phyloP scores from a whole-genome alignment of 2,797 vertebrate species.

The Sternotherus odoratus region DNA sequence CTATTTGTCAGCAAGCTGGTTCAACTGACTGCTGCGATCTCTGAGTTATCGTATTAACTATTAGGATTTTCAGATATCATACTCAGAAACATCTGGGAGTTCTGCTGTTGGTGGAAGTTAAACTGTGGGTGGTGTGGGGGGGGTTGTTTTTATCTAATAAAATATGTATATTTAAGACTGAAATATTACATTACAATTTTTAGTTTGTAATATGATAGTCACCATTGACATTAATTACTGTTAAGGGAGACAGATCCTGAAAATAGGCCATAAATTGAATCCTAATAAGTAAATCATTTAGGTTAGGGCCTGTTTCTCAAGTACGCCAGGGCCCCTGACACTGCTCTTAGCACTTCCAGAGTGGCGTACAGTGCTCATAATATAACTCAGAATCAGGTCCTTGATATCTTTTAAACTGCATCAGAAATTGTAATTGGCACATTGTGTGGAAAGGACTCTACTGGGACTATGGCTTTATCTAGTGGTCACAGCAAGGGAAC shows the following conservation, averaged over 20 bases:
- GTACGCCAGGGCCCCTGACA: neutral
- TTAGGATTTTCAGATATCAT: neutral
- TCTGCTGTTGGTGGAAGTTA: neutral
- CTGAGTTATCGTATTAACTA: neutral
- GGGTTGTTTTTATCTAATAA: neutral
- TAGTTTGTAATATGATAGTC: neutral
- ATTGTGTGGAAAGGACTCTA: neutral
- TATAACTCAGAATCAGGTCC: neutral
- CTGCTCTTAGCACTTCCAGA: neutral
- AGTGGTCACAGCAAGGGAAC: neutral
- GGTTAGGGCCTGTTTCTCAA: neutral
- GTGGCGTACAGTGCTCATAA: neutral
- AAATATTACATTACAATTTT: neutral
- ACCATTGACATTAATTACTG: neutral
- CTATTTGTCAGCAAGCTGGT: neutral
- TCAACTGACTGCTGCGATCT: neutral
- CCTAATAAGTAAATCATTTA: neutral
- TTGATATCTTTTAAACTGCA: neutral
- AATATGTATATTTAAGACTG: neutral
- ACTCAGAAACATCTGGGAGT: accelerated
- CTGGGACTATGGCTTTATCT: neutral
- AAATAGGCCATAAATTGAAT: neutral
- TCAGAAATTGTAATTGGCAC: neutral
- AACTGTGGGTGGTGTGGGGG: neutral
- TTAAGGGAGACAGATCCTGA: neutral